Base-by-base conservation (phyloP, 1,140 invertebrate species). In the Carcinoscorpius rotundicauda region DNA sequence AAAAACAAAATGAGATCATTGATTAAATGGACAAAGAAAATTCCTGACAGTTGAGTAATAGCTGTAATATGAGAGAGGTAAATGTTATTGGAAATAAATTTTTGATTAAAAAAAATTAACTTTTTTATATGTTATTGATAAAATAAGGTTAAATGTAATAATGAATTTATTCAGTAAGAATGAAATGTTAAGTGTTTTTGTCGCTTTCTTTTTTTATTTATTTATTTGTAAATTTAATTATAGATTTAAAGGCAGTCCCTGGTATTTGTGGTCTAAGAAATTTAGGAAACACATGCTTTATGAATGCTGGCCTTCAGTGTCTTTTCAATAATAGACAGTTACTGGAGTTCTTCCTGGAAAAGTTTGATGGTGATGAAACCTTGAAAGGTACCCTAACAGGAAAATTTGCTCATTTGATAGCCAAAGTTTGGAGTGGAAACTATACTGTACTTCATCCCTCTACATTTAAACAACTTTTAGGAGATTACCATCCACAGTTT, bases 221-320 rank as follows among this genome's bases (percentile, higher is more conserved):
- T 29, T 29, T 29, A 2, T 29, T 29, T 29, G 29, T 29, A 29
- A 29, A 29, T 29, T 29, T 29, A 29, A 29, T 29, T 29, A 29
- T 29, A 77, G 76, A 76, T 72, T 57, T 67, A 0, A 64, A 66
- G 60, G 73, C 73, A 10, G 62, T 70, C 11, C 76, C 81, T n/a
- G 85, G 85, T 56, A 79, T 83, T 58, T 86, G 84, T 73, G 85
- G 85, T 55, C 76, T 86, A 65, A 77, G 80, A 49, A 86, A 86
- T 70, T 77, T 86, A 49, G 85, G 85, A 58, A 86, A 86, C 72
- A 86, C 85, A 4, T 87, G 85, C 71, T 87, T 86, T 72, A 86
- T 87, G 85, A 85, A 84, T 73, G 80, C 85, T 51, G 85, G 84
- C 1, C 74, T 87, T 48, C 86, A 86, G 73, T 84, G 83, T 74